These are phyloP conservation scores for Oryctolagus cuniculus DNA, from an alignment of 2,113 vertebrate species.

Conservation along the genomic window DNA sequence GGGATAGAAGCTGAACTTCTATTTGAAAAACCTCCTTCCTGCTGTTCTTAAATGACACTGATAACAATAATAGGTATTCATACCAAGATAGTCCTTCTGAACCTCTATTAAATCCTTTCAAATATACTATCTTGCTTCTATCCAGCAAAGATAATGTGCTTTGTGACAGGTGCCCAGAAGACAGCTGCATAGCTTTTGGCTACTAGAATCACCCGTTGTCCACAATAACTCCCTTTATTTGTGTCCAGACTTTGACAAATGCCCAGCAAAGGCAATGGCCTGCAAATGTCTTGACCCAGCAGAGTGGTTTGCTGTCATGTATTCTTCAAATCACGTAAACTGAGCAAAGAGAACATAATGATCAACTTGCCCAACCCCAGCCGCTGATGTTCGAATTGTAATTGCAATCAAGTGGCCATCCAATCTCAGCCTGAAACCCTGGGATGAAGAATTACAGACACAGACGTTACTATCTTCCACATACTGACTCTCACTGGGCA, in stretches of 20 bases:
- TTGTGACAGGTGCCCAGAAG: conserved; percentile 66
- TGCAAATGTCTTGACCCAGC: conserved; percentile 44
- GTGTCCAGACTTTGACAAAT: conserved; percentile 27
- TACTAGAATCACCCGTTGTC: conserved; percentile 50
- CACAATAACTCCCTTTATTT: conserved; percentile 70
- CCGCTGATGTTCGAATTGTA: conserved; percentile 23
- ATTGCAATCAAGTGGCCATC: conserved; percentile 11
- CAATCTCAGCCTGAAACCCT: conserved; percentile 3
- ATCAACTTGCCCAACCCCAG: neutral
- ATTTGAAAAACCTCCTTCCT: conserved; percentile 68
- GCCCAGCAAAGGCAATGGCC: conserved; percentile 28
- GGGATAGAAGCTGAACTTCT: conserved; percentile 71
- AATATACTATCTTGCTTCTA: conserved; percentile 65
- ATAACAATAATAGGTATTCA: conserved; percentile 76
- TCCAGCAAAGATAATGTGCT: conserved; percentile 64
- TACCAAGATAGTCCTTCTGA: conserved; percentile 61
- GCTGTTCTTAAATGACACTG: conserved; percentile 75
- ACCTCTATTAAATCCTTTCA: conserved; percentile 77
- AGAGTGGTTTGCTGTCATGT: conserved; percentile 4
- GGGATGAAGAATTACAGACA: neutral
- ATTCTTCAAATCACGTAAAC: conserved; percentile 46
- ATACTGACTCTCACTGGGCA: neutral
- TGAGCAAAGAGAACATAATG: conserved; percentile 42
- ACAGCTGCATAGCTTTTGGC: conserved; percentile 62
- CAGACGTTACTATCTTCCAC: neutral